Percentiles rank a stretch among this genome's conserved stretches.
Conservation (phyloP, 2,797 vertebrate species). For the Schizopygopsis pylzovi region DNA sequence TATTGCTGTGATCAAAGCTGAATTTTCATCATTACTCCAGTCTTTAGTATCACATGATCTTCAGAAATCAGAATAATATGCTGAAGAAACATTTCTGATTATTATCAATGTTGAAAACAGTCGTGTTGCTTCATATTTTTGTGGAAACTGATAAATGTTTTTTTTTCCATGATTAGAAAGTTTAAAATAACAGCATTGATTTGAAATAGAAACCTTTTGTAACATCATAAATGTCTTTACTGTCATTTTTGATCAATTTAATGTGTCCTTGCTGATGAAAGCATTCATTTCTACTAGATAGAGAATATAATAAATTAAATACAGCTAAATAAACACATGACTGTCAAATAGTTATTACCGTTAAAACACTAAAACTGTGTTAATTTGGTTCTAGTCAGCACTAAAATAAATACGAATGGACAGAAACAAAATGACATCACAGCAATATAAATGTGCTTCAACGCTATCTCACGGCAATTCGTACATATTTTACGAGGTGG, state of each 20-base stretch:
- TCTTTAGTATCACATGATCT: constrained; percentile 1
- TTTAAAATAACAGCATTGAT: neutral
- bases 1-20: neutral
- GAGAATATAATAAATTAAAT: too few species aligned
- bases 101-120: neutral
- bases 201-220: neutral
- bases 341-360: neutral
- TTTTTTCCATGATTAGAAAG: neutral
- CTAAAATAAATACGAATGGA: neutral
- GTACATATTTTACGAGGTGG: too few species aligned
- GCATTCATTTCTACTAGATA: neutral
- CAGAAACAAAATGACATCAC: neutral
- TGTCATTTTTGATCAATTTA: neutral
- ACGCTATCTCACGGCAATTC: too few species aligned
- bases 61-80: neutral
- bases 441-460: neutral
- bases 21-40: neutral
- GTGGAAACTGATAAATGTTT: neutral
- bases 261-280: neutral
- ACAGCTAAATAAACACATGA: neutral
- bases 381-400: neutral
- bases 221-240: neutral
- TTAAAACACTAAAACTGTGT: neutral
- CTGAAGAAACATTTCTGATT: neutral
- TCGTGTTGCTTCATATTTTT: neutral